Evolutionary conservation across 1,140 invertebrate genomes (phyloP).

Genomic region (Pseudomyrmex pallidus): DNA sequence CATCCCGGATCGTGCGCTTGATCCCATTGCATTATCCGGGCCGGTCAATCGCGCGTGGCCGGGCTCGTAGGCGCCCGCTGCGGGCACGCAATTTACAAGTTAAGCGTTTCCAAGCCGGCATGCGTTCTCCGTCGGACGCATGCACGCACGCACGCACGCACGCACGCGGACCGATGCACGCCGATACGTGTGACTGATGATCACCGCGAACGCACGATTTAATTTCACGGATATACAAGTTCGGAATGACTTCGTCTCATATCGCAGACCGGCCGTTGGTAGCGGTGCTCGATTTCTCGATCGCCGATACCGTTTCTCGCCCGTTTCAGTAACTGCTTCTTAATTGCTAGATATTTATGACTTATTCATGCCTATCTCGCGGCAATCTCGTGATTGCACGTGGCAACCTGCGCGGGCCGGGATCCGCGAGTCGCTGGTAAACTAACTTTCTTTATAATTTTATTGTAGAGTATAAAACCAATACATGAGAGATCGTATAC

Average conservation of each 20-base stretch:
- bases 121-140: conserved; percentile 44
- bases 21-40: conserved; percentile 38
- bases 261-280: conserved; percentile 39
- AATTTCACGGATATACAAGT: conserved; percentile 73
- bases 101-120: conserved; percentile 59
- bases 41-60: conserved; percentile 65
- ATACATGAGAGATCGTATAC: background rate
- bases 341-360: conserved; percentile 57
- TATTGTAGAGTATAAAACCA: background rate
- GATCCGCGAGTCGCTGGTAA: background rate
- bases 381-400: background rate
- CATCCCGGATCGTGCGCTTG: conserved; percentile 14
- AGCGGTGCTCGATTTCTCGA: conserved; percentile 56
- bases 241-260: conserved; percentile 59
- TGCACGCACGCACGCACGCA: background rate
- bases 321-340: conserved; percentile 43
- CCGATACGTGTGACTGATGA: conserved; percentile 71
- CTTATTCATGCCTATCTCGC: conserved; percentile 47
- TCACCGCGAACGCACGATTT: conserved; percentile 67
- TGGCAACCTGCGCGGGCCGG: background rate
- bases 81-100: conserved; percentile 73
- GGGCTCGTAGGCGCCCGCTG: conserved; percentile 63
- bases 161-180: conserved; percentile 36
- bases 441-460: conserved; percentile 22
- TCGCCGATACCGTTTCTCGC: conserved; percentile 57